phyloP scores from a whole-genome alignment of 2,797 vertebrate genomes.

The Alosa sapidissima region DNA sequence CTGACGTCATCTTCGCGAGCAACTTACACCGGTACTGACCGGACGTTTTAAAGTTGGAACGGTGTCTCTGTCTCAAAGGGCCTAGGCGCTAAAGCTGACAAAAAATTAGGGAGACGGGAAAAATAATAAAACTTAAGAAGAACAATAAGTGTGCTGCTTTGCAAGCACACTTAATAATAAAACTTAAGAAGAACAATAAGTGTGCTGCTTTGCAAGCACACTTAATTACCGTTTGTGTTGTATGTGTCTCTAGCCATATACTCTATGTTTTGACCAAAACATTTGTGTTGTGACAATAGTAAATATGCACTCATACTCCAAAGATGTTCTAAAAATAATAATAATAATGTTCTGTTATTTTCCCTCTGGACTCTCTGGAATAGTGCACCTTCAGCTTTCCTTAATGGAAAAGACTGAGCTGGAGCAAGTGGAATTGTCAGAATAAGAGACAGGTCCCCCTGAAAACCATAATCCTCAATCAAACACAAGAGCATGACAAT shows the following conservation, averaged over 20 bases:
- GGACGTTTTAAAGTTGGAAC: too few relatives aligned
- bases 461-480: conserved; percentile 39
- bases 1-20: too few relatives aligned
- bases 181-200: too few relatives aligned
- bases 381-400: not conserved
- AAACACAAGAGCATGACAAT: conserved; percentile 36
- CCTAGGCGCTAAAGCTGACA: too few relatives aligned
- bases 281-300: not conserved
- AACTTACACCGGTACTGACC: too few relatives aligned
- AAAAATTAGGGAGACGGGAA: too few relatives aligned
- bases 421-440: not conserved
- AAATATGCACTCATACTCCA: not conserved
- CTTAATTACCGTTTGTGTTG: not conserved
- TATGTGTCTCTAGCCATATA: not conserved
- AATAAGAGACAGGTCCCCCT: not conserved
- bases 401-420: not conserved
- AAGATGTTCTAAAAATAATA: not conserved
- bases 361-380: not conserved
- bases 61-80: too few relatives aligned
- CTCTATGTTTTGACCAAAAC: not conserved
- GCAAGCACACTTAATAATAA: too few relatives aligned
- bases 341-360: not conserved
- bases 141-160: too few relatives aligned
- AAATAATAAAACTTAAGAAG: too few relatives aligned
- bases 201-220: too few relatives aligned